Percentiles rank a stretch among this genome's conserved stretches.
phyloP scores from a whole-genome alignment of 2,888 invertebrate genomes.

The Candidula unifasciata region DNA sequence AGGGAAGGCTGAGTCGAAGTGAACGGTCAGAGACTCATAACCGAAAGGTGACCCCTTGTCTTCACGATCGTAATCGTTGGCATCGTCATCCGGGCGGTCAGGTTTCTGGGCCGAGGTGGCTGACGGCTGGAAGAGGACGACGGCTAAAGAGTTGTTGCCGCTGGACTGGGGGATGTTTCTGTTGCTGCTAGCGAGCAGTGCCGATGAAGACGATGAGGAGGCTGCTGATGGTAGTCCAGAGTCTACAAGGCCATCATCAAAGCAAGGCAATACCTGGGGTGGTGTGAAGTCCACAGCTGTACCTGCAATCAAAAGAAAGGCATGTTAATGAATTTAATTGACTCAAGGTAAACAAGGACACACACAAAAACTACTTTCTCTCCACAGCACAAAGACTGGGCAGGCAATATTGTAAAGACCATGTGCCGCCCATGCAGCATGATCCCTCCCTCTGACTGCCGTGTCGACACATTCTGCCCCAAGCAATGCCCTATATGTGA shows the following conservation, averaged over 20 bases:
- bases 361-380: no score
- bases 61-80: conserved; percentile 47
- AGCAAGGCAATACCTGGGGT: conserved; percentile 39
- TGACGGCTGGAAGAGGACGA: conserved; percentile 30
- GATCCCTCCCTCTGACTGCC: no score
- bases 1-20: conserved; percentile 44
- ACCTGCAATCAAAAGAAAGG: conserved; percentile 35
- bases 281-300: conserved; percentile 49
- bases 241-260: conserved; percentile 46
- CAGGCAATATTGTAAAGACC: no score
- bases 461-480: no score
- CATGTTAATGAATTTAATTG: no score
- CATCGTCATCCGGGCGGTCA: conserved; percentile 17
- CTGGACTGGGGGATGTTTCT: neutral
- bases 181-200: neutral
- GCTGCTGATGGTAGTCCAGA: conserved; percentile 13
- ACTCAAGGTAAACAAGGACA: no score
- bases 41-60: neutral
- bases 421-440: no score
- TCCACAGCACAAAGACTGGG: no score
- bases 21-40: conserved; percentile 38
- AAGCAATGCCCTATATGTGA: no score
- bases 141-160: conserved; percentile 23
- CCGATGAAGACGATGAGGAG: neutral
- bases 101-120: conserved; percentile 10